Conservation (phyloP, 2,113 vertebrate genomes). For the Pedetes capensis region DNA sequence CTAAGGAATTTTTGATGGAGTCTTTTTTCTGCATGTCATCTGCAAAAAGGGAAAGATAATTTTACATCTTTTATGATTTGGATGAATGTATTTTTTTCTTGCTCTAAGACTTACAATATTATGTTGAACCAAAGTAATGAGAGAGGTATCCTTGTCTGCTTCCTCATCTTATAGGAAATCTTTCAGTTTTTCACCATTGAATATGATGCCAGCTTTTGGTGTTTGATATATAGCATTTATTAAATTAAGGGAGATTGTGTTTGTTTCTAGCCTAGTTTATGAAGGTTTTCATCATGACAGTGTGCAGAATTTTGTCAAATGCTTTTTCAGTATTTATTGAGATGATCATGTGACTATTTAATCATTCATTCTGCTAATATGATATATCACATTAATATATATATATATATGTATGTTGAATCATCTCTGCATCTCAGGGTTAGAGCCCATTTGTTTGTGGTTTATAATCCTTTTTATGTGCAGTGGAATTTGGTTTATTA, state of each 20-base stretch:
- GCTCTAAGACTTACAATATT: background rate
- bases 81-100: accelerated
- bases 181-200: background rate
- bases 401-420: background rate
- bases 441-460: background rate
- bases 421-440: background rate
- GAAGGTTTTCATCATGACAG: background rate
- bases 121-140: background rate
- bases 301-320: background rate
- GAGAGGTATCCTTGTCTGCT: background rate
- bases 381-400: background rate
- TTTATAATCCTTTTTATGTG: background rate
- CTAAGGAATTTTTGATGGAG: background rate
- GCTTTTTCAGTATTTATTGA: background rate
- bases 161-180: background rate
- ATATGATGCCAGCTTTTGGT: background rate
- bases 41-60: background rate
- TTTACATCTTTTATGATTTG: background rate
- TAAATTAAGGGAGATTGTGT: background rate
- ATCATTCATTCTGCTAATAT: background rate
- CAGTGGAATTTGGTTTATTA: background rate
- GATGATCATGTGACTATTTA: background rate
- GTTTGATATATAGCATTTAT: background rate
- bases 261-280: background rate
- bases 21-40: background rate